Evolutionary conservation across 2,113 vertebrate species (phyloP).

Genomic region (Uropsilus gracilis): DNA sequence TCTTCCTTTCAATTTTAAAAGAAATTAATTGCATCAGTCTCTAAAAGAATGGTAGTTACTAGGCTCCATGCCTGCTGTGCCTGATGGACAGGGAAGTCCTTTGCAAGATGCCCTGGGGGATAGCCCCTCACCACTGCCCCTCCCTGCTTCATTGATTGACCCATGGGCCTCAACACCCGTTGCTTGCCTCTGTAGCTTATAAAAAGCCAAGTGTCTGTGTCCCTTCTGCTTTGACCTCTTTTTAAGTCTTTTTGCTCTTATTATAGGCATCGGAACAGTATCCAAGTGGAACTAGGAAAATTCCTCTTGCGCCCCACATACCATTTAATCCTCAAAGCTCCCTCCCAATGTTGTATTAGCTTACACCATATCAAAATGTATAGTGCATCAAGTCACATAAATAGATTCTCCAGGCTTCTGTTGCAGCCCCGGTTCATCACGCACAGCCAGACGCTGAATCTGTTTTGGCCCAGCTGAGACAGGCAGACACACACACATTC

Average conservation of each 20-base stretch:
- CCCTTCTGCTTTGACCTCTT: neutral
- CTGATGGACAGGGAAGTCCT: neutral
- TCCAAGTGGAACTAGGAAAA: neutral
- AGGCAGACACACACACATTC: fast-evolving
- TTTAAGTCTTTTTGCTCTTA: neutral
- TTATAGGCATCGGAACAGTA: neutral
- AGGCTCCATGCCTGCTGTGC: neutral
- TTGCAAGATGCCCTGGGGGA: fast-evolving
- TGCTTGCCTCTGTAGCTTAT: neutral
- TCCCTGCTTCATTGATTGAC: neutral
- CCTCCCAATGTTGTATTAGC: neutral
- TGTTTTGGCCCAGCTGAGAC: neutral
- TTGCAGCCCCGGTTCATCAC: neutral
- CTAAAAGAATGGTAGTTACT: neutral
- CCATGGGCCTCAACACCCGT: neutral
- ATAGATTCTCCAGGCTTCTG: no score
- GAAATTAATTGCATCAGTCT: neutral
- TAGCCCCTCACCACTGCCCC: neutral
- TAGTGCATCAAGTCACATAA: neutral
- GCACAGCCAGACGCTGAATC: neutral
- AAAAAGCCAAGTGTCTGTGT: neutral
- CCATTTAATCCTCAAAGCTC: neutral
- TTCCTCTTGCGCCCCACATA: neutral
- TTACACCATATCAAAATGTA: neutral
- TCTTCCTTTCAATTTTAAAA: neutral